Conservation (phyloP, 2,113 vertebrate genomes). For the Nothobranchius kuhntae region DNA sequence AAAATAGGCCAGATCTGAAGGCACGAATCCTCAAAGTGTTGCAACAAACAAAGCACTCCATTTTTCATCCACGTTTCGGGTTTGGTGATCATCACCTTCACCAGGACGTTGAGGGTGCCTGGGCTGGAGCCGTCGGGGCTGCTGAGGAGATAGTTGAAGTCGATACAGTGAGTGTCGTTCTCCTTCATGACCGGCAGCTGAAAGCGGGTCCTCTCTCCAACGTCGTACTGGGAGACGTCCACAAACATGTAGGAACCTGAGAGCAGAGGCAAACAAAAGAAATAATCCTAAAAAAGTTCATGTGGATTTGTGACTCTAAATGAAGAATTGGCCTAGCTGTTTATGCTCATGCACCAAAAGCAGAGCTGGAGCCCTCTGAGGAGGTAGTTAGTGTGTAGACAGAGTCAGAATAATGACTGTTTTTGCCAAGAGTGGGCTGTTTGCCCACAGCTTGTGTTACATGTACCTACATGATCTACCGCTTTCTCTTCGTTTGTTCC, state of each 20-base stretch:
- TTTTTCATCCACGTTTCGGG: neutral
- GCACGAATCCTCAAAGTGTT: neutral
- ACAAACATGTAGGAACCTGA: slow-evolving; percentile 97
- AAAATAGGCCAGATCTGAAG: neutral
- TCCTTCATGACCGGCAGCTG: slow-evolving; percentile 98
- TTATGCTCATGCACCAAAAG: slow-evolving; percentile 15
- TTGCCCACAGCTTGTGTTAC: slow-evolving; percentile 20
- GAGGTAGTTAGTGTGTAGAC: slow-evolving; percentile 23
- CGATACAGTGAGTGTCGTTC: slow-evolving; percentile 97
- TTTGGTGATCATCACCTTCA: slow-evolving; percentile 72
- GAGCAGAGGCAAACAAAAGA: slow-evolving; percentile 2
- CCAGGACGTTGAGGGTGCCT: slow-evolving; percentile 91
- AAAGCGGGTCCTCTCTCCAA: slow-evolving; percentile 91
- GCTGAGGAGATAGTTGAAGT: slow-evolving; percentile 95
- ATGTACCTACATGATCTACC: slow-evolving; percentile 15
- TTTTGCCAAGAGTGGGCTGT: slow-evolving; percentile 16
- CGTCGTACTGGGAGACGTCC: slow-evolving; percentile 90
- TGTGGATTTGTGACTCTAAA: neutral
- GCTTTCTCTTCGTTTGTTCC: neutral
- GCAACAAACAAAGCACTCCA: neutral
- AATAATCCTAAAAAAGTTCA: neutral
- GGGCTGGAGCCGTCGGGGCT: slow-evolving; percentile 88
- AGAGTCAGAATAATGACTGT: slow-evolving; percentile 11
- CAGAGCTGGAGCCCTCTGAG: slow-evolving; percentile 21
- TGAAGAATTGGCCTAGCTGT: neutral